Percentiles rank a stretch among this genome's conserved stretches.
Conservation (phyloP, 2,888 invertebrate species). For the Heliconius hortense region DNA sequence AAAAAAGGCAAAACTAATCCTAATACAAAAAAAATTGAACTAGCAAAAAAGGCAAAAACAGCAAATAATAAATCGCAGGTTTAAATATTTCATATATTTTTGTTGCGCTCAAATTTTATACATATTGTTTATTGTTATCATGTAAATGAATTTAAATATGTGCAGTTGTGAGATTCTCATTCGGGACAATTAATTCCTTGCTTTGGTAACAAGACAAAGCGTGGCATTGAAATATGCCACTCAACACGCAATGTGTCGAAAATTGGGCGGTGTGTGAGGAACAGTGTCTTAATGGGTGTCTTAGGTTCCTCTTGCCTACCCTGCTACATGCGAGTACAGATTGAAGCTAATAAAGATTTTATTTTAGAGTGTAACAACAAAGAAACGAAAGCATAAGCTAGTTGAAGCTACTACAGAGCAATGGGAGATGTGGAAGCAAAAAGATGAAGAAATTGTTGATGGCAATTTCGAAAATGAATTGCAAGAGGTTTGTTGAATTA, state of each 20-base stretch:
- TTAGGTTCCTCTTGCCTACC: not conserved
- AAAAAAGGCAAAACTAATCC: constrained; percentile 70
- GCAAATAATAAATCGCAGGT: constrained; percentile 61
- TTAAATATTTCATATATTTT: constrained; percentile 13
- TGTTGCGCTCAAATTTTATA: not conserved
- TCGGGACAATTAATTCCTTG: no score
- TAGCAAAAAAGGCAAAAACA: constrained; percentile 61
- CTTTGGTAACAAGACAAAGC: no score
- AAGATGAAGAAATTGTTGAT: constrained; percentile 85
- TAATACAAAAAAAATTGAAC: constrained; percentile 60
- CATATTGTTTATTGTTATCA: not conserved
- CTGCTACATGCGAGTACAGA: not conserved
- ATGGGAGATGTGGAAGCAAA: constrained; percentile 89
- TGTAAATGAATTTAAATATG: not conserved
- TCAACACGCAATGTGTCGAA: not conserved
- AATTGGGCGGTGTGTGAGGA: not conserved
- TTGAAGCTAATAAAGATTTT: constrained; percentile 12
- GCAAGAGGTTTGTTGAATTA: constrained; percentile 77
- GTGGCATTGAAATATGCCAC: no score
- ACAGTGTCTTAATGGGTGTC: not conserved
- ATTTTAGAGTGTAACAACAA: constrained; percentile 52
- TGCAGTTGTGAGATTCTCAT: not conserved
- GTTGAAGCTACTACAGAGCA: constrained; percentile 77
- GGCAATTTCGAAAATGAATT: constrained; percentile 82
- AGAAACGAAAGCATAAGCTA: constrained; percentile 77